Evolutionary conservation across 2,888 invertebrate species (phyloP), one percentile per base, ranked within the genome.

Genomic region (Lysandra coridon): DNA sequence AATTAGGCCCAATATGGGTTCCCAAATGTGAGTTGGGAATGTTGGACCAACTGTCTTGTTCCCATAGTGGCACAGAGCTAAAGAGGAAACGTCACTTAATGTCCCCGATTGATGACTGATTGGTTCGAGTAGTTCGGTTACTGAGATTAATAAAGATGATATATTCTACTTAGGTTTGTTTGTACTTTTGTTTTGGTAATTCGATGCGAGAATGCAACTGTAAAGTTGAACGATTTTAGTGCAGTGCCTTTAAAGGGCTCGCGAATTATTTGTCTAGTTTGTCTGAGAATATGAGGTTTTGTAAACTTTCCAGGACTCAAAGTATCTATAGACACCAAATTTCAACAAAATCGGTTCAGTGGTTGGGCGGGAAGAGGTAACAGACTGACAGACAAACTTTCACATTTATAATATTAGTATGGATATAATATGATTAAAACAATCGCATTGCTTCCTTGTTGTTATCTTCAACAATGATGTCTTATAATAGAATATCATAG

Each of bases 21-120:
- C 64, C 69, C 12, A 69, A 69, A 69, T 69, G 69, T 37, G 33
- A 69, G 12, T 23, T 78, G 78, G 64, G 57, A 74, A 73, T 57
- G 57, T 40, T 57, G 60, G 49, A 6, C 79, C 49, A 57, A 74
- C 78, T 73, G n/a, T 78, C 73, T 57, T 78, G 83, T 78, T 80
- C 80, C 76, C 80, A 80, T 10, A 2, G 49, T 49, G 49, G 2
- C 10, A 40, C 49, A 49, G 73, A 49, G 78, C 79, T 81, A 80
- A 81, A 80, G 53, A 81, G 81, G 81, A 81, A 78, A 80, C 78
- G 74, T 40, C 62, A 78, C 79, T 80, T 80, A 78, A 77, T 73
- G 75, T 78, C 80, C 78, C 73, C 78, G 78, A 81, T 80, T 78
- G 73, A 80, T 83, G 79, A 80, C 64, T 78, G 75, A 80, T 81